Evolutionary conservation across 1,140 invertebrate genomes (phyloP).

Genomic region (Scaptodrosophila lebanonensis): DNA sequence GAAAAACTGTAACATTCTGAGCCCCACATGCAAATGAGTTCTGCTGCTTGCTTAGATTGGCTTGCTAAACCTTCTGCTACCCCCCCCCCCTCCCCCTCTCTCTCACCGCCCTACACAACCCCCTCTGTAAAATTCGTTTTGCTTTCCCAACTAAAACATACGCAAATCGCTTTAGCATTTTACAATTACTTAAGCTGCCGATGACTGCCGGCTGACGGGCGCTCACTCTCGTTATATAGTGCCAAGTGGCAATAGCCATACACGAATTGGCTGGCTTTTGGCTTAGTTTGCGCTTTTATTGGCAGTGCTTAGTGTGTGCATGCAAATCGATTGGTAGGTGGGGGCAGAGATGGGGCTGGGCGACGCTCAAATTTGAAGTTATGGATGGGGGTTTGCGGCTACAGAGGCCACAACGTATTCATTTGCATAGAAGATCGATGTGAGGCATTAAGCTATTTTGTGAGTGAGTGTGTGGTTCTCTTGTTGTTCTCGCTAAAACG

Average conservation of each 20-base stretch:
- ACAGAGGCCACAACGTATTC: constrained; percentile 26
- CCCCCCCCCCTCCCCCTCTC: neutral
- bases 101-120: constrained; percentile 21
- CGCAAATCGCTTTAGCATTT: constrained; percentile 49
- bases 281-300: too few species aligned
- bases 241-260: too few species aligned
- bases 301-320: too few species aligned
- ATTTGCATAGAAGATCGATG: constrained; percentile 43
- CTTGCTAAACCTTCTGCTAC: neutral
- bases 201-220: neutral
- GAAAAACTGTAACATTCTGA: constrained; percentile 34
- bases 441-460: neutral
- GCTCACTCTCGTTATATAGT: neutral
- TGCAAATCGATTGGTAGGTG: too few species aligned
- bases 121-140: constrained; percentile 32
- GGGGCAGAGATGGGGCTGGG: too few species aligned
- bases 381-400: constrained; percentile 11
- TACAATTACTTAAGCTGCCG: constrained; percentile 58
- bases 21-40: constrained; percentile 70
- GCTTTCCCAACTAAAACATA: constrained; percentile 46
- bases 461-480: too few species aligned
- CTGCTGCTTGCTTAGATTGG: constrained; percentile 50
- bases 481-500: neutral
- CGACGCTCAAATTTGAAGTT: constrained; percentile 8
- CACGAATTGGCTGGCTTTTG: too few species aligned